phyloP scores from a whole-genome alignment of 2,888 invertebrate species.

The Serrognathus titanus region DNA sequence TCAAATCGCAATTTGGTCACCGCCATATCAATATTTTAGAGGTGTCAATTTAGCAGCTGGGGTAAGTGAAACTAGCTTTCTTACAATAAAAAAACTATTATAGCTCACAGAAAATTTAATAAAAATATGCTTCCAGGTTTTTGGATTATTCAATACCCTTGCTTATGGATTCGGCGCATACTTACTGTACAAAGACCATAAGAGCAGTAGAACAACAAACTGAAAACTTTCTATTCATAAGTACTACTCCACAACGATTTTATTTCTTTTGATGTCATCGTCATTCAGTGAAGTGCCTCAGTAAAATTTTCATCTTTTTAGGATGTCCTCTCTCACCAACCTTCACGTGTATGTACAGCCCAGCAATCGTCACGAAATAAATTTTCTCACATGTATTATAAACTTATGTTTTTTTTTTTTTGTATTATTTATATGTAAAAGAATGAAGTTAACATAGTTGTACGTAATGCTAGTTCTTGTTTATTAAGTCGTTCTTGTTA shows the following conservation, averaged over 20 bases:
- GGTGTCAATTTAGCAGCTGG: constrained; percentile 72
- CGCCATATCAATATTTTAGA: constrained; percentile 36
- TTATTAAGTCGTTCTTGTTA: background rate
- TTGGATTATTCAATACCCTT: constrained; percentile 76
- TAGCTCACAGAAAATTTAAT: no score
- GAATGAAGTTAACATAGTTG: background rate
- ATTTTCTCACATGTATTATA: no score
- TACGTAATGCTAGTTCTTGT: background rate
- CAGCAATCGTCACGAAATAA: no score
- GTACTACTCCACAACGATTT: background rate
- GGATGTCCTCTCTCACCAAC: background rate
- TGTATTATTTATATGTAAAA: background rate
- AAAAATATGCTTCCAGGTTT: constrained; percentile 56
- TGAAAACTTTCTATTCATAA: constrained; percentile 25
- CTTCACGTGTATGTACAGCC: background rate
- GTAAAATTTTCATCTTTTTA: no score
- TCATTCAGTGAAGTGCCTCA: background rate
- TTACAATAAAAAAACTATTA: background rate
- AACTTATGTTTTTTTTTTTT: no score
- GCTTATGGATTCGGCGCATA: constrained; percentile 76
- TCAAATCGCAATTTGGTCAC: constrained; percentile 64
- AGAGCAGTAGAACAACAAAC: constrained; percentile 49
- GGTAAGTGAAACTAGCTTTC: constrained; percentile 53
- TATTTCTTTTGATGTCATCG: background rate
- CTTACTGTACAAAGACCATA: constrained; percentile 72